These are phyloP conservation scores for Trematomus bernacchii DNA, from an alignment of 2,797 vertebrate genomes.

Conservation along the genomic window DNA sequence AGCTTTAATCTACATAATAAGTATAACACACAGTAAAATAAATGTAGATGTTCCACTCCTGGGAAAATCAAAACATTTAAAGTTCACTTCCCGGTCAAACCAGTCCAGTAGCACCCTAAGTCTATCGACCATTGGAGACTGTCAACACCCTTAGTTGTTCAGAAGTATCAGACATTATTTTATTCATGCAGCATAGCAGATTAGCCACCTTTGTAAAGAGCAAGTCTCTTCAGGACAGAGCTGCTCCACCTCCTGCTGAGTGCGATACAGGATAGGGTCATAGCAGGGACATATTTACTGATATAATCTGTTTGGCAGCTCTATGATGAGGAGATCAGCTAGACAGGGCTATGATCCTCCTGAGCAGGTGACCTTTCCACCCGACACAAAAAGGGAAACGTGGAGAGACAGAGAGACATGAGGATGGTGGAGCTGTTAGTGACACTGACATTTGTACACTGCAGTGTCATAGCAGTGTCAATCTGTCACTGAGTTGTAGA, in stretches of 20 bases:
- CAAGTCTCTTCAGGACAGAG: slow-evolving; percentile 21
- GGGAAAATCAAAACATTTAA: background rate
- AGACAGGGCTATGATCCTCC: slow-evolving; percentile 38
- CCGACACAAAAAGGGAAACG: slow-evolving; percentile 9
- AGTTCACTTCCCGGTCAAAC: background rate
- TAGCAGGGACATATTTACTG: slow-evolving; percentile 32
- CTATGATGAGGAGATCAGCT: slow-evolving; percentile 56
- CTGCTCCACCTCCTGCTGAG: slow-evolving; percentile 10
- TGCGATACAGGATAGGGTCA: slow-evolving; percentile 35
- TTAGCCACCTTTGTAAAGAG: slow-evolving; percentile 6
- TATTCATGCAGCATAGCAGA: background rate
- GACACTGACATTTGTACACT: slow-evolving; percentile 55
- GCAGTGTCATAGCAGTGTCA: slow-evolving; percentile 10
- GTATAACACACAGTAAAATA: background rate
- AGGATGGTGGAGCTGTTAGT: slow-evolving; percentile 16
- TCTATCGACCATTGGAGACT: background rate
- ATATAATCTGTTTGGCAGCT: slow-evolving; percentile 47
- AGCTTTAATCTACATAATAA: background rate
- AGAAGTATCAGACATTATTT: background rate
- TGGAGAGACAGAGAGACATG: slow-evolving; percentile 17
- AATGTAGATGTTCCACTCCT: background rate
- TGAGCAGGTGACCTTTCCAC: slow-evolving; percentile 85
- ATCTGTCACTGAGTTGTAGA: slow-evolving; percentile 1
- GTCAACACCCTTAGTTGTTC: background rate
- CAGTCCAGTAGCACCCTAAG: background rate